A percentile compares a stretch with the other conserved stretches of the same genome.
Conservation (phyloP, 2,797 vertebrate species). For the Anas georgica region DNA sequence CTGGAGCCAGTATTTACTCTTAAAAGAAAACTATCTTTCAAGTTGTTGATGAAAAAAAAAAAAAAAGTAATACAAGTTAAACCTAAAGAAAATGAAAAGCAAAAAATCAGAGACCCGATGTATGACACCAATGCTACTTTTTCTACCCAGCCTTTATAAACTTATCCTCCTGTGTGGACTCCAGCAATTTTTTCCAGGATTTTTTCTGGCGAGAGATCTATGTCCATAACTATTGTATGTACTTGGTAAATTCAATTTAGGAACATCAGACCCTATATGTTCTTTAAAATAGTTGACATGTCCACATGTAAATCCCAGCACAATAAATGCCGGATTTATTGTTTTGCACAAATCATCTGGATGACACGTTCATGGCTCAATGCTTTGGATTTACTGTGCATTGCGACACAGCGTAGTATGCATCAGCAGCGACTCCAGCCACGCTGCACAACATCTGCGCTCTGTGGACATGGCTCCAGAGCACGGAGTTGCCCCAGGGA, state of each 20-base stretch:
- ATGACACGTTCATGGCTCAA: slow-evolving; percentile 18
- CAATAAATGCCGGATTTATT: slow-evolving; percentile 1
- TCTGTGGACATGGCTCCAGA: neutral
- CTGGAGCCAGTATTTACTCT: neutral
- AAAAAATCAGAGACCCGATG: neutral
- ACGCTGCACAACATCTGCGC: neutral
- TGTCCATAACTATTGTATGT: neutral
- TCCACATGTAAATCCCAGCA: neutral
- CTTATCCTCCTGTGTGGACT: neutral
- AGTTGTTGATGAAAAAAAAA: neutral
- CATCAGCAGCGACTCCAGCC: slow-evolving; percentile 5
- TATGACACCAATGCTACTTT: neutral
- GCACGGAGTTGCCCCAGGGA: neutral
- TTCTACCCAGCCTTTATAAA: neutral
- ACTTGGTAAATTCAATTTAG: neutral
- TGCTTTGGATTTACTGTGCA: slow-evolving; percentile 2
- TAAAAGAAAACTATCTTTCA: neutral
- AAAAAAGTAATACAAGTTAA: neutral
- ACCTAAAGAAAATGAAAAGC: neutral
- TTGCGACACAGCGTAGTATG: neutral
- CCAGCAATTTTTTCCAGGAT: neutral
- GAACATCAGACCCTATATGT: neutral
- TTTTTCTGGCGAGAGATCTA: neutral
- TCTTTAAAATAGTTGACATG: neutral
- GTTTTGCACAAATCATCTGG: slow-evolving; percentile 24